Base-by-base conservation (phyloP, 2,113 vertebrate species). In the Engraulis encrasicolus region DNA sequence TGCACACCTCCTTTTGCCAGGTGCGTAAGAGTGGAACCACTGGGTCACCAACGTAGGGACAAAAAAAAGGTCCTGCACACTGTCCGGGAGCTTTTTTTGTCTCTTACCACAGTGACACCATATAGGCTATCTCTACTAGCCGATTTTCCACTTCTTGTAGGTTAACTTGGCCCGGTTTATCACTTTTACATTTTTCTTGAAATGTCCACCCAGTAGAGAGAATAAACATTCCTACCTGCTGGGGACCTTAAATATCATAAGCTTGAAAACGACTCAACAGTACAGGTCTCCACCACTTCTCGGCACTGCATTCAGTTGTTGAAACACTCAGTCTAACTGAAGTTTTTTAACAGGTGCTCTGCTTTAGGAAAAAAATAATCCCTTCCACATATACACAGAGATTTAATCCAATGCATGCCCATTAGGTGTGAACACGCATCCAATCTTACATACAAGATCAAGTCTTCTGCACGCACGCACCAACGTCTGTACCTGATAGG, bases 401-500 rank as follows among this genome's bases (percentile, higher is more conserved):
- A 15, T 2, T 14, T 17, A 27, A 12, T 0, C 31, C n/a, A n/a
- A 74, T 14, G 27, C 58, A 74, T 27, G 14, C 31, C 15, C 17
- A 20, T 31, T n/a, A n/a, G n/a, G 9, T n/a, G 12, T 12, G 6
- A n/a, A 27, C 23, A 27, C 58, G 12, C 58, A 61, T 23, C n/a
- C n/a, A n/a, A n/a, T n/a, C n/a, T n/a, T n/a, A n/a, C n/a, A n/a
- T n/a, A n/a, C n/a, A n/a, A n/a, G n/a, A n/a, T n/a, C n/a, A n/a
- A n/a, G n/a, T n/a, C n/a, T n/a, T n/a, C n/a, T n/a, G 11, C 58
- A 61, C 23, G 34, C 0, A 71, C 9, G 34, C 12, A 74, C 27
- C 17, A 14, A 31, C 27, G 17, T 0, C 20, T 40, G 3, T 94
- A 98, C 97, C 95, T 96, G 96, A 89, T 95, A 95, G 78, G 88